Evolutionary conservation across 2,113 vertebrate species (phyloP).

Genomic region (Rhinopomastus cyanomelas): DNA sequence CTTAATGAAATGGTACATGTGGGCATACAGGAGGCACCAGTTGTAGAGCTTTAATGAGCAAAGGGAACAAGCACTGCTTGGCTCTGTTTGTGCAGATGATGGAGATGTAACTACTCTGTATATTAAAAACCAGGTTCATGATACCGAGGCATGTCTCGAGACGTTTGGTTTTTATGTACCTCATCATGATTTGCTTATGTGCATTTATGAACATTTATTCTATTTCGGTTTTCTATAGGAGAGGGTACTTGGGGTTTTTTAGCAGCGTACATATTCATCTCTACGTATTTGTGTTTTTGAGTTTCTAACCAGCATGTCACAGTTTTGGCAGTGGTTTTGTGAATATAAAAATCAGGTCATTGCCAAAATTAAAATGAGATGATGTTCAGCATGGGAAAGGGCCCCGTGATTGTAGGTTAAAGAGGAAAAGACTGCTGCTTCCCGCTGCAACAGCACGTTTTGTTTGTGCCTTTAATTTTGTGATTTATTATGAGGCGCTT

Average conservation of each 20-base stretch:
- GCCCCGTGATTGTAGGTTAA: background rate
- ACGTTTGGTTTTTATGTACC: background rate
- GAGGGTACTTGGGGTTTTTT: background rate
- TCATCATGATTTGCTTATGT: background rate
- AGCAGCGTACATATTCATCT: background rate
- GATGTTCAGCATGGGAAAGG: background rate
- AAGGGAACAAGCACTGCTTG: slow-evolving; percentile 13
- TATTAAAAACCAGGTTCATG: background rate
- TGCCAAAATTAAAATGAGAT: background rate
- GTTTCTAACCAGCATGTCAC: background rate
- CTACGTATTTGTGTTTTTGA: background rate
- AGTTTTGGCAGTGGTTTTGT: background rate
- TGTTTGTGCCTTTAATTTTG: background rate
- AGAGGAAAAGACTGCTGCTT: background rate
- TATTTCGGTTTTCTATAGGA: background rate
- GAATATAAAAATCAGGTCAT: background rate
- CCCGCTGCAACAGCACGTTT: background rate
- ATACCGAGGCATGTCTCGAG: background rate
- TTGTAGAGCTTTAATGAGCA: slow-evolving; percentile 43
- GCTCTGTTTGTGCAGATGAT: slow-evolving; percentile 1
- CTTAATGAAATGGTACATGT: slow-evolving; percentile 55
- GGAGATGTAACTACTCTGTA: background rate
- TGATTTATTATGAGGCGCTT: background rate
- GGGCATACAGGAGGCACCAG: slow-evolving; percentile 57
- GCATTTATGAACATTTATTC: background rate